phyloP scores from a whole-genome alignment of 2,113 vertebrate species.

The Apodemus speciosus region DNA sequence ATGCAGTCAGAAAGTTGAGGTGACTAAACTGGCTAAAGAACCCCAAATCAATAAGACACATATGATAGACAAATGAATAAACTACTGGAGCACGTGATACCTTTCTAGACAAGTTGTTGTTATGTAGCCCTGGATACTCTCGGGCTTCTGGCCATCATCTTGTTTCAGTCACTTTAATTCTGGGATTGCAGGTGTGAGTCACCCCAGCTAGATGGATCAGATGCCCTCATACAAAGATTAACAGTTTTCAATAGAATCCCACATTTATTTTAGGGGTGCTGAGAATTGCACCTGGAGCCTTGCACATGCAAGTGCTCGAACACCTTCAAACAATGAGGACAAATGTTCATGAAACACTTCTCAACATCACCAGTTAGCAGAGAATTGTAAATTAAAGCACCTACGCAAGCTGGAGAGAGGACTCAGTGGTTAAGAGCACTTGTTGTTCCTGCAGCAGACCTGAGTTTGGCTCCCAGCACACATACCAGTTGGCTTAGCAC shows the following conservation, averaged over 20 bases:
- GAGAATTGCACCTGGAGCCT: not conserved
- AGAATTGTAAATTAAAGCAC: constrained; percentile 10
- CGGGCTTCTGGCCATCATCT: not conserved
- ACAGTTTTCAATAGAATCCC: not conserved
- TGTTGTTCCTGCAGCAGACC: not conserved
- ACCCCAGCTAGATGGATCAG: not conserved
- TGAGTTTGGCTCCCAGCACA: not conserved
- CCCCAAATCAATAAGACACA: not conserved
- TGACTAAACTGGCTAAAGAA: constrained; percentile 20
- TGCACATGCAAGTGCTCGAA: not conserved
- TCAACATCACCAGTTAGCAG: not conserved
- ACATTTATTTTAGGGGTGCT: not conserved
- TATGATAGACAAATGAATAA: not conserved
- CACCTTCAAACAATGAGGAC: not conserved
- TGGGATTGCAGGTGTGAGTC: not conserved
- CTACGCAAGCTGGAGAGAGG: not conserved
- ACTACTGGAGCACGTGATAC: not conserved
- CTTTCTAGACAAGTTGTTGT: not conserved
- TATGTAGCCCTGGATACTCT: too few relatives aligned
- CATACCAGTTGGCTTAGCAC: not conserved
- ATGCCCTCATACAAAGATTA: not conserved
- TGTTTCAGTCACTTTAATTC: not conserved
- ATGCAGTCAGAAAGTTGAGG: not conserved
- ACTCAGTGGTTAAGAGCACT: not conserved
- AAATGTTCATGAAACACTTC: constrained; percentile 3